A percentile compares a stretch with the other conserved stretches of the same genome.
Evolutionary conservation across 2,113 vertebrate genomes (phyloP).

Genomic region (Osmerus eperlanus): DNA sequence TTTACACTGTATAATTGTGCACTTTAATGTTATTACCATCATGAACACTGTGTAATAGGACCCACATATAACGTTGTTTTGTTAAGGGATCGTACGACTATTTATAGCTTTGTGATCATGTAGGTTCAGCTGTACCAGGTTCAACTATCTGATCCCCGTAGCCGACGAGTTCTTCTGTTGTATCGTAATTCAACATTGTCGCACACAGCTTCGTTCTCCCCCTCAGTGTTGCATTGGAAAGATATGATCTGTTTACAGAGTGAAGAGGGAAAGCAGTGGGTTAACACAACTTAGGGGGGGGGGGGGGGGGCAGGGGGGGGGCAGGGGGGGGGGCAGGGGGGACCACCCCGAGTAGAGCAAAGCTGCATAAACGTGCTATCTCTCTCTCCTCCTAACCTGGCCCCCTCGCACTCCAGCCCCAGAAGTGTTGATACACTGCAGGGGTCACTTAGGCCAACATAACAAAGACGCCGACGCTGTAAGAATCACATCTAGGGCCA

Average conservation of each 20-base stretch:
- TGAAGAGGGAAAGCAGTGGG: constrained; percentile 50
- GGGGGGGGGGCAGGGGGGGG: not conserved
- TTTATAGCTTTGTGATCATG: constrained; percentile 27
- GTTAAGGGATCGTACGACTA: constrained; percentile 11
- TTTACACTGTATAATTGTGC: not conserved
- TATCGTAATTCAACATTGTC: constrained; percentile 45
- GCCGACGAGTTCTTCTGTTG: constrained; percentile 36
- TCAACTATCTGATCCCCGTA: constrained; percentile 38
- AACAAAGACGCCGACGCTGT: constrained; percentile 5
- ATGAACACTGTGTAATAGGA: no score
- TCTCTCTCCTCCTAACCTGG: constrained; percentile 21
- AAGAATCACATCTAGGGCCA: constrained; percentile 4
- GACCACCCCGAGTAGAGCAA: constrained; percentile 61
- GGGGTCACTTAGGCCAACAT: constrained; percentile 22
- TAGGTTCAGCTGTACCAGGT: constrained; percentile 47
- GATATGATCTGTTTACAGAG: constrained; percentile 51
- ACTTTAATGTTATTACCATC: no score
- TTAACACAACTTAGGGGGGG: constrained; percentile 36
- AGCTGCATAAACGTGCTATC: constrained; percentile 28
- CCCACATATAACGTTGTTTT: no score
- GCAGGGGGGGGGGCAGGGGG: no score
- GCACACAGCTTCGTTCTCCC: constrained; percentile 37
- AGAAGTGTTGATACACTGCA: constrained; percentile 27
- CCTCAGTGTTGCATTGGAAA: constrained; percentile 44
- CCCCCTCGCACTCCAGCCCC: constrained; percentile 29